These are phyloP conservation scores for Phocoena sinus DNA, from an alignment of 2,113 vertebrate species.

Conservation along the genomic window DNA sequence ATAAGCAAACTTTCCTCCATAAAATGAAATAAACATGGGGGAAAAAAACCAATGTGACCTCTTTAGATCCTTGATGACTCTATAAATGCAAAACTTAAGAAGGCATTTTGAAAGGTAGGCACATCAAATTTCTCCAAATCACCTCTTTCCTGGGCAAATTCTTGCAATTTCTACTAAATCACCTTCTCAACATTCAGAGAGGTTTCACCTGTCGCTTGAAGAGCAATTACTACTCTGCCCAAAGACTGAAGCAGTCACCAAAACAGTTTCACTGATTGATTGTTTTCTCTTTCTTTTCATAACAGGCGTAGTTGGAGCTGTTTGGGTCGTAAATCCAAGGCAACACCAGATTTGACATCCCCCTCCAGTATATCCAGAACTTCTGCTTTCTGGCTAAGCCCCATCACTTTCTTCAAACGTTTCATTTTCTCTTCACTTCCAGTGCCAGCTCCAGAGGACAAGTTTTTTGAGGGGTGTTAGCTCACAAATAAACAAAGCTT, in stretches of 20 bases:
- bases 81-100: background rate
- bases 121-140: background rate
- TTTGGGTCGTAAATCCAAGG: background rate
- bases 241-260: background rate
- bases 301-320: background rate
- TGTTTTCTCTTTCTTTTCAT: background rate
- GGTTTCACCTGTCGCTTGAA: constrained; percentile 17
- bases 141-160: background rate
- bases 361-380: background rate
- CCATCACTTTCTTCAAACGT: background rate
- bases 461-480: background rate
- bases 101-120: background rate
- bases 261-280: background rate
- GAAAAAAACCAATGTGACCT: background rate
- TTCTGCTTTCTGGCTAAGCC: background rate
- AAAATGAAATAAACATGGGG: background rate
- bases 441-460: background rate
- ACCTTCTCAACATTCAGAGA: background rate
- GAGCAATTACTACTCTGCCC: background rate
- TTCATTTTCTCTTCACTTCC: background rate
- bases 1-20: background rate
- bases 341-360: background rate
- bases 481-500: background rate
- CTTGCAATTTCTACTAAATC: background rate
- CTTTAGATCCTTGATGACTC: background rate